These are phyloP conservation scores for Dicaeum eximium DNA, from an alignment of 2,113 vertebrate species.

Conservation along the genomic window DNA sequence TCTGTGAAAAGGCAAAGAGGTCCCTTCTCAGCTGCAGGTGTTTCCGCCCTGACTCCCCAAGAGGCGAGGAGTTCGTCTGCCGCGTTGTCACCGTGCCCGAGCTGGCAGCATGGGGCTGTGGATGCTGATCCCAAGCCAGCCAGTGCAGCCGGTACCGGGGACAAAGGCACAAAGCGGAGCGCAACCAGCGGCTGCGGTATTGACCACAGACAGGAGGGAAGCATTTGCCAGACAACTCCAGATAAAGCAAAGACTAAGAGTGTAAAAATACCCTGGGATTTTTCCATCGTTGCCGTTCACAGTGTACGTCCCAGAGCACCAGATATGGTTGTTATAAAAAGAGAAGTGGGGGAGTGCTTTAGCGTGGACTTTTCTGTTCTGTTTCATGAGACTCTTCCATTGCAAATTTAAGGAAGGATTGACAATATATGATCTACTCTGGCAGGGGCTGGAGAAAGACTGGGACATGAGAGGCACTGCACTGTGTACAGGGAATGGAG, in stretches of 20 bases:
- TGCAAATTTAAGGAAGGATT: not conserved
- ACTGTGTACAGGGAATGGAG: not conserved
- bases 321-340: slow-evolving; percentile 67
- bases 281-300: slow-evolving; percentile 44
- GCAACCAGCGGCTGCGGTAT: not conserved
- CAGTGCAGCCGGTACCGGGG: not conserved
- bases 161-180: not conserved
- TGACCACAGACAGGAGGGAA: slow-evolving; percentile 61
- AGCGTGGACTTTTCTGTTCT: slow-evolving; percentile 54
- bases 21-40: not conserved
- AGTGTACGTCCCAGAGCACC: slow-evolving; percentile 49
- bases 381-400: slow-evolving; percentile 49
- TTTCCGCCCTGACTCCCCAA: not conserved
- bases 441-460: slow-evolving; percentile 14
- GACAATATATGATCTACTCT: not conserved
- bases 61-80: not conserved
- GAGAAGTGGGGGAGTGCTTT: slow-evolving; percentile 67
- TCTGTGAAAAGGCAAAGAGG: not conserved
- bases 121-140: not conserved
- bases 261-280: slow-evolving; percentile 67
- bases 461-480: not conserved
- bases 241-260: slow-evolving; percentile 51
- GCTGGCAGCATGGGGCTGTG: not conserved
- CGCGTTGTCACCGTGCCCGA: not conserved
- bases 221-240: slow-evolving; percentile 54